phyloP scores from a whole-genome alignment of 2,888 invertebrate genomes.

The Patella caerulea region DNA sequence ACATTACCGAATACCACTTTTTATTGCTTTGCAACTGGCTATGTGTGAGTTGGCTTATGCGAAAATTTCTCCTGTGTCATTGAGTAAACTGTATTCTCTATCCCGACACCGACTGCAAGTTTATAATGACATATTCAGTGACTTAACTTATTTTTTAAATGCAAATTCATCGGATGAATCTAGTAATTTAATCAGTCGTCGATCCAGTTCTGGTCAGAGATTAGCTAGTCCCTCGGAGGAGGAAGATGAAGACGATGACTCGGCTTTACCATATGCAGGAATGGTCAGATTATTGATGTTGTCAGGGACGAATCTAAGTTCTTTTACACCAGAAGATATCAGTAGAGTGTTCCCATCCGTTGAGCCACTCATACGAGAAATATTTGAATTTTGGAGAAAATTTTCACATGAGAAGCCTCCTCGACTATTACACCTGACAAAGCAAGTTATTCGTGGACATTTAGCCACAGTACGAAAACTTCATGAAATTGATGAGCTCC shows the following conservation, averaged over 20 bases:
- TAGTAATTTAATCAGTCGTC: too few species aligned
- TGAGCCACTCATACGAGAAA: slow-evolving; percentile 36
- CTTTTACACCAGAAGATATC: slow-evolving; percentile 18
- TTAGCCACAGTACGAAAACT: slow-evolving; percentile 36
- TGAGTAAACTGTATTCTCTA: too few species aligned
- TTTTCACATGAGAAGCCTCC: slow-evolving; percentile 27
- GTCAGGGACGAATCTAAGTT: slow-evolving; percentile 30
- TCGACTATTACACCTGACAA: slow-evolving; percentile 39
- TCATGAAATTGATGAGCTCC: slow-evolving; percentile 38
- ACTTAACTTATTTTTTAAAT: too few species aligned
- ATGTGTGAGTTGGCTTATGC: too few species aligned
- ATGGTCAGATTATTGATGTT: slow-evolving; percentile 44
- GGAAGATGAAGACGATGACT: slow-evolving; percentile 16
- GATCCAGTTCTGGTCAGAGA: not conserved
- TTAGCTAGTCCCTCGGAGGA: not conserved
- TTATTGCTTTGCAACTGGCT: too few species aligned
- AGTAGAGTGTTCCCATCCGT: slow-evolving; percentile 21
- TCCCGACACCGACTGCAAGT: too few species aligned
- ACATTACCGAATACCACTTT: too few species aligned
- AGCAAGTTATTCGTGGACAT: slow-evolving; percentile 37
- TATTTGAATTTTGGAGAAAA: slow-evolving; percentile 36
- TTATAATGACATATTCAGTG: too few species aligned
- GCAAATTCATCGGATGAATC: too few species aligned
- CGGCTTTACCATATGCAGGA: slow-evolving; percentile 41
- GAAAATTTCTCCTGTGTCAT: too few species aligned